Conservation (phyloP, 2,797 vertebrate genomes). For the Sebastes miniatus region DNA sequence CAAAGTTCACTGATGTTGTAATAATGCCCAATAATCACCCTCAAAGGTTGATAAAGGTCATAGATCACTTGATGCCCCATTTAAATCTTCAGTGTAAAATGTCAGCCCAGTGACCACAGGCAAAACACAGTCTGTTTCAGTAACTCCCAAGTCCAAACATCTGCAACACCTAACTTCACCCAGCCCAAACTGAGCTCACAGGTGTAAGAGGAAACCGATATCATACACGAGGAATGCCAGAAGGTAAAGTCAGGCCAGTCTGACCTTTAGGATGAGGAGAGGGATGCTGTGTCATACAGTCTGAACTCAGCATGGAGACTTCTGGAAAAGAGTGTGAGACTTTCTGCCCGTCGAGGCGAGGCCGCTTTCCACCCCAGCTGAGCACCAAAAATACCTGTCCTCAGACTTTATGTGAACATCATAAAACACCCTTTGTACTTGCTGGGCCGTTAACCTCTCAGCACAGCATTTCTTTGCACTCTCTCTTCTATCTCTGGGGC, state of each 20-base stretch:
- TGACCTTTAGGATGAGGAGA: slow-evolving; percentile 13
- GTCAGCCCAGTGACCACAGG: slow-evolving; percentile 15
- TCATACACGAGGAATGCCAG: slow-evolving; percentile 34
- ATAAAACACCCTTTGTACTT: slow-evolving; percentile 67
- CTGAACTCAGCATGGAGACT: slow-evolving; percentile 12
- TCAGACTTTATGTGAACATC: slow-evolving; percentile 55
- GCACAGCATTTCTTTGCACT: slow-evolving; percentile 37
- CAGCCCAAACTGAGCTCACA: slow-evolving; percentile 45
- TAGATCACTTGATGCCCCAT: slow-evolving; percentile 3
- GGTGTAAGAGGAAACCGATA: slow-evolving; percentile 38
- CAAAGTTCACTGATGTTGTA: not conserved
- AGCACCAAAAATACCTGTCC: slow-evolving; percentile 66
- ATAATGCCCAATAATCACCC: slow-evolving; percentile 2
- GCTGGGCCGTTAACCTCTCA: slow-evolving; percentile 55
- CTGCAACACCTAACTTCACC: slow-evolving; percentile 57
- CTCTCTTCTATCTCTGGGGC: slow-evolving; percentile 32
- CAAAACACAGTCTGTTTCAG: slow-evolving; percentile 32
- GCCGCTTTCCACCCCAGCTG: slow-evolving; percentile 40
- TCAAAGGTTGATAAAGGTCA: slow-evolving; percentile 3
- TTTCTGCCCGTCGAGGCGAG: slow-evolving; percentile 18
- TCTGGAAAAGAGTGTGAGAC: slow-evolving; percentile 27
- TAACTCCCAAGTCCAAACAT: slow-evolving; percentile 51
- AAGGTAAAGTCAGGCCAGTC: slow-evolving; percentile 36
- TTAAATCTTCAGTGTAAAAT: not conserved
- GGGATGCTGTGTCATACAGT: slow-evolving; percentile 4